Evolutionary conservation across 2,888 invertebrate genomes (phyloP).

Genomic region (Apamea crenata): DNA sequence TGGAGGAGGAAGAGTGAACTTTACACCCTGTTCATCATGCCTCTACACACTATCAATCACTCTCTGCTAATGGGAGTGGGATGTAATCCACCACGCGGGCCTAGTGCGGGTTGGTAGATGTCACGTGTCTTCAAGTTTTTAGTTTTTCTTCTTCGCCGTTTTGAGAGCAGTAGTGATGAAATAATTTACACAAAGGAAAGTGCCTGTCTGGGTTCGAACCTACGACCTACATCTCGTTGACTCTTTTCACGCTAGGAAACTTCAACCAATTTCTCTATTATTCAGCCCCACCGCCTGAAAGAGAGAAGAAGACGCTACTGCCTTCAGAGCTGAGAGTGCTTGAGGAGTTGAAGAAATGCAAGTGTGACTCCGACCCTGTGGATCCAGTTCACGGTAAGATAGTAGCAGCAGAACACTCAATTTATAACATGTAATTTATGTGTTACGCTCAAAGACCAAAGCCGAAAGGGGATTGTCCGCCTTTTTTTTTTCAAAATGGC

Average conservation of each 20-base stretch:
- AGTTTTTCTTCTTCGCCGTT: neutral
- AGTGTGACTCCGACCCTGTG: constrained; percentile 75
- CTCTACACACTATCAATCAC: neutral
- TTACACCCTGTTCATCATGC: neutral
- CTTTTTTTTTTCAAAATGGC: neutral
- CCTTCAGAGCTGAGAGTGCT: constrained; percentile 80
- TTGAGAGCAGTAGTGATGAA: neutral
- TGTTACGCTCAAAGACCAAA: neutral
- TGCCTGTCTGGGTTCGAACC: neutral
- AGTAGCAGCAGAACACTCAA: neutral
- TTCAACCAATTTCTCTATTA: neutral
- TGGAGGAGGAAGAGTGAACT: neutral
- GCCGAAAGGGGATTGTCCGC: neutral
- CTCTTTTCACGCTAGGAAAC: neutral
- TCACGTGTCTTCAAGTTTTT: neutral
- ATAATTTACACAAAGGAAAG: neutral
- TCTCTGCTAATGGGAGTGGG: neutral
- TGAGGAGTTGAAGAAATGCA: constrained; percentile 81
- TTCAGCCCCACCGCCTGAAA: neutral
- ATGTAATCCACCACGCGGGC: neutral
- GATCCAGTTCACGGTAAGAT: neutral
- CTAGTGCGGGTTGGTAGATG: neutral
- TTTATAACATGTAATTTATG: neutral
- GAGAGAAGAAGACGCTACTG: constrained; percentile 63
- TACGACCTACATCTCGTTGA: neutral